These are phyloP conservation scores for Chrysomallon squamiferum DNA, from an alignment of 1,140 invertebrate genomes.

Conservation along the genomic window DNA sequence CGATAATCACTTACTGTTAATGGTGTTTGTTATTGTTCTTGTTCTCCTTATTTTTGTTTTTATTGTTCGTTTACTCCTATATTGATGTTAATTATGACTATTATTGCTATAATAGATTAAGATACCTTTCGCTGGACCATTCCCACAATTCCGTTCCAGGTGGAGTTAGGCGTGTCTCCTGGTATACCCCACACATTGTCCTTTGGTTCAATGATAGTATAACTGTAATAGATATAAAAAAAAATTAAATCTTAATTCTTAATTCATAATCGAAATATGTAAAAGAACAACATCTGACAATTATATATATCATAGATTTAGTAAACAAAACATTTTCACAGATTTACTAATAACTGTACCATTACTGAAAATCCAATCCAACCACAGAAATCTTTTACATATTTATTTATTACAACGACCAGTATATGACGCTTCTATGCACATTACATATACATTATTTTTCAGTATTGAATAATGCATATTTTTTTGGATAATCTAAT, in stretches of 20 bases:
- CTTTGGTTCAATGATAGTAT: conserved; percentile 40
- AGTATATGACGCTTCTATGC: too few relatives aligned
- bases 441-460: too few relatives aligned
- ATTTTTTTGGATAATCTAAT: too few relatives aligned
- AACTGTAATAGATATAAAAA: conserved; percentile 31
- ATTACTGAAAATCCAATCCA: too few relatives aligned
- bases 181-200: conserved; percentile 59
- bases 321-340: neutral
- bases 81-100: too few relatives aligned
- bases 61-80: too few relatives aligned
- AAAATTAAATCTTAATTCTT: neutral
- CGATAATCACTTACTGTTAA: too few relatives aligned
- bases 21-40: too few relatives aligned
- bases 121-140: conserved; percentile 54
- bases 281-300: neutral
- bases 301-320: neutral
- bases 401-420: neutral
- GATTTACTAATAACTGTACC: neutral
- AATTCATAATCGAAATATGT: neutral
- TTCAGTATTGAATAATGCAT: too few relatives aligned
- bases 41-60: too few relatives aligned
- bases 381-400: neutral
- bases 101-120: too few relatives aligned
- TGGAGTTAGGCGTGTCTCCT: conserved; percentile 49
- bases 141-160: conserved; percentile 63